phyloP scores from a whole-genome alignment of 2,888 invertebrate species.

The Scaptomyza cyrtandrae region DNA sequence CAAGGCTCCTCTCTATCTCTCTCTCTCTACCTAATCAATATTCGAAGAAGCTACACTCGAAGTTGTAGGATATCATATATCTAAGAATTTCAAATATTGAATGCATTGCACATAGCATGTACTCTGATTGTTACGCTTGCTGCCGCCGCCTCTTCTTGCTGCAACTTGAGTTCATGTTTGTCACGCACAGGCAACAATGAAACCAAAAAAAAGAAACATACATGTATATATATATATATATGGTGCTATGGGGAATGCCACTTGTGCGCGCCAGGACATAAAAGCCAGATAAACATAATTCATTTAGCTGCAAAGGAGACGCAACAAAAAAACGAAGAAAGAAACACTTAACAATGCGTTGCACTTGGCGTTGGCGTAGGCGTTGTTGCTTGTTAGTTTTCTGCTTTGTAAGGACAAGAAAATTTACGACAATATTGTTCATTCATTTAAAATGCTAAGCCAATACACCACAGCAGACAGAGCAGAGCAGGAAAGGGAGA shows the following conservation, averaged over 20 bases:
- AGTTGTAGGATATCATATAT: constrained; percentile 23
- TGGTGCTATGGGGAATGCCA: constrained; percentile 27
- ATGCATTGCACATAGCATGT: constrained; percentile 25
- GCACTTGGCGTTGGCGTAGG: constrained; percentile 56
- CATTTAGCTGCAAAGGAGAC: constrained; percentile 37
- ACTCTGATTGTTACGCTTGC: constrained; percentile 40
- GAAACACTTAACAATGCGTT: constrained; percentile 71
- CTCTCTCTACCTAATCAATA: not conserved
- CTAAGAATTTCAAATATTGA: constrained; percentile 1
- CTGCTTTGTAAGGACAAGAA: constrained; percentile 41
- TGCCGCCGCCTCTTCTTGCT: too few species aligned
- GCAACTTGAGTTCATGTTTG: constrained; percentile 63
- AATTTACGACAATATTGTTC: constrained; percentile 78
- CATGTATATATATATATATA: not conserved
- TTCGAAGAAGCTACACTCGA: not conserved
- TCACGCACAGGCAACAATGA: constrained; percentile 30
- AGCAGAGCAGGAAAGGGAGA: not conserved
- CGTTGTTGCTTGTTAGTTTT: constrained; percentile 18
- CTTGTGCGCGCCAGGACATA: constrained; percentile 55
- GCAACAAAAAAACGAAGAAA: constrained; percentile 19
- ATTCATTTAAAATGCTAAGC: constrained; percentile 79
- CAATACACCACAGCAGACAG: constrained; percentile 48
- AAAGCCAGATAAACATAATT: constrained; percentile 71
- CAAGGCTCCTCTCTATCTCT: constrained; percentile 15
- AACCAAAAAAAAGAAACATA: not conserved